A percentile compares a stretch with the other conserved stretches of the same genome.
Conservation (phyloP, 2,113 vertebrate species). For the Neolamprologus brichardi region DNA sequence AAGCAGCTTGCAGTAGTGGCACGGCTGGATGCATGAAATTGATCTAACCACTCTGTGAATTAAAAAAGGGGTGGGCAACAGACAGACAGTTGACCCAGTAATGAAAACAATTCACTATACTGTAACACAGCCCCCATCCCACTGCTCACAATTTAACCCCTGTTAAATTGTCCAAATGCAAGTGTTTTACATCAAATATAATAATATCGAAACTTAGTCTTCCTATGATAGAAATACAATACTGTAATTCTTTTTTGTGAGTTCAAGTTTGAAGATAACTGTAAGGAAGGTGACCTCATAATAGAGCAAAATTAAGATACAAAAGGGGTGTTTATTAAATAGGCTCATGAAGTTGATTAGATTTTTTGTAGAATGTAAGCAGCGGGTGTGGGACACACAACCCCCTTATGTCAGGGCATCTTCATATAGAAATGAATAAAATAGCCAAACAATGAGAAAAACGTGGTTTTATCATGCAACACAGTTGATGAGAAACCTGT, state of each 20-base stretch:
- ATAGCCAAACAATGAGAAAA: not conserved
- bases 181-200: not conserved
- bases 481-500: not conserved
- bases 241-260: not conserved
- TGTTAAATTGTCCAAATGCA: not conserved
- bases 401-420: not conserved
- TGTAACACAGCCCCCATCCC: not conserved
- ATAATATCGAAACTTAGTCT: not conserved
- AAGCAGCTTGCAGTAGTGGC: not conserved
- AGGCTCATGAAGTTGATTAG: rapidly evolving
- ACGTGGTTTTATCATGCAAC: rapidly evolving
- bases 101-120: not conserved
- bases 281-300: not conserved
- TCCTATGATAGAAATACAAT: not conserved
- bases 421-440: rapidly evolving
- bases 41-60: not conserved
- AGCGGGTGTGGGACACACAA: not conserved
- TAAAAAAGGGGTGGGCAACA: not conserved
- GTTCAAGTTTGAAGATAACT: not conserved
- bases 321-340: rapidly evolving
- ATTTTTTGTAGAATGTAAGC: not conserved
- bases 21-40: not conserved
- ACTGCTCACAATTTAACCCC: not conserved
- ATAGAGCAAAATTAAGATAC: not conserved
- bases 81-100: not conserved